Evolutionary conservation across 2,888 invertebrate genomes (phyloP).

Genomic region (Phorcus lineatus): DNA sequence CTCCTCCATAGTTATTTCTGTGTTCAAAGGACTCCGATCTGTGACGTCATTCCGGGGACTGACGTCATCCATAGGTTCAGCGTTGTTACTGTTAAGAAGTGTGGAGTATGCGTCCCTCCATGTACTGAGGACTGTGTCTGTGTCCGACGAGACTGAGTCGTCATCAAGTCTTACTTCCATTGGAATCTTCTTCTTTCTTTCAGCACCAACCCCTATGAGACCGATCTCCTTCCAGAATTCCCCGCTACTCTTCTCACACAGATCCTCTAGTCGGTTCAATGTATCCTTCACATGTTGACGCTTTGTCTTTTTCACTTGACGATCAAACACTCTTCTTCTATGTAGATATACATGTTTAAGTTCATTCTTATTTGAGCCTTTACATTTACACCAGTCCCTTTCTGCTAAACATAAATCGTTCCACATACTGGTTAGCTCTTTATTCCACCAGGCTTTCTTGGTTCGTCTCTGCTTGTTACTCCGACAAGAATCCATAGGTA

Average conservation of each 20-base stretch:
- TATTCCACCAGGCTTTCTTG: neutral
- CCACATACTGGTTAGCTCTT: neutral
- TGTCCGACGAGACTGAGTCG: neutral
- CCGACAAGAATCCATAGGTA: neutral
- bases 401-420: slow-evolving; percentile 10
- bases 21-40: neutral
- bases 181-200: neutral
- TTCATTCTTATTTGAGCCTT: neutral
- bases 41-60: neutral
- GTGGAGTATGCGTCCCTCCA: neutral
- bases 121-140: neutral
- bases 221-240: neutral
- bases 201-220: neutral
- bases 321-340: neutral
- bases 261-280: neutral
- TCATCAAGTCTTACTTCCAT: neutral
- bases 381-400: neutral
- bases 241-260: neutral
- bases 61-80: neutral
- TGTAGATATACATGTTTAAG: neutral
- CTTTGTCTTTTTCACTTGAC: neutral
- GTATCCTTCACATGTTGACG: neutral
- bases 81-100: neutral
- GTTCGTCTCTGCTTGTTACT: neutral
- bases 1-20: neutral